phyloP scores from a whole-genome alignment of 2,113 vertebrate genomes.

The Electrona antarctica region DNA sequence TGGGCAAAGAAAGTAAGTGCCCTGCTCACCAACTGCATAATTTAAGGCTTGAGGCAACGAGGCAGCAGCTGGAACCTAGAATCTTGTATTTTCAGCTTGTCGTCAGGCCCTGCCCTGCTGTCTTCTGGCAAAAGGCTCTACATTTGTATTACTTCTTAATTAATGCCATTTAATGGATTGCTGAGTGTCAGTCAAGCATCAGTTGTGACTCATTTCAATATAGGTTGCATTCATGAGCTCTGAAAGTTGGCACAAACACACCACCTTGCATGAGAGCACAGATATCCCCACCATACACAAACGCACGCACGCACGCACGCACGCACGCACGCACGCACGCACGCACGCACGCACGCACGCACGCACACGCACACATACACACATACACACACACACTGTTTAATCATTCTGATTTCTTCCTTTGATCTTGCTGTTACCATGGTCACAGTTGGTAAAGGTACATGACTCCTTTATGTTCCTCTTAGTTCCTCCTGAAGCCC shows the following conservation, averaged over 20 bases:
- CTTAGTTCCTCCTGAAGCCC: slow-evolving; percentile 27
- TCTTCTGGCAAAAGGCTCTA: background rate
- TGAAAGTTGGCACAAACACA: slow-evolving; percentile 23
- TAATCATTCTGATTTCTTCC: slow-evolving; percentile 63
- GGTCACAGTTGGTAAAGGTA: slow-evolving; percentile 73
- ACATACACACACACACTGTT: slow-evolving; percentile 29
- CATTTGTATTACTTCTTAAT: slow-evolving; percentile 18
- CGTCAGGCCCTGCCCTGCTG: slow-evolving; percentile 6
- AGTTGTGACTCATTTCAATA: background rate
- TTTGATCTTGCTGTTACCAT: slow-evolving; percentile 74
- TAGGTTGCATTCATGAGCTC: slow-evolving; percentile 17
- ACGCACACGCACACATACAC: slow-evolving; percentile 12
- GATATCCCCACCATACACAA: too few species aligned
- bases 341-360: slow-evolving; percentile 1
- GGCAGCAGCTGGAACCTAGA: slow-evolving; percentile 37
- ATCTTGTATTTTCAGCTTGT: slow-evolving; percentile 35
- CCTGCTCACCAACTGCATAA: slow-evolving; percentile 66
- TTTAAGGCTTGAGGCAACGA: slow-evolving; percentile 60
- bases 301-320: background rate
- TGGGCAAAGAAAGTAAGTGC: slow-evolving; percentile 52
- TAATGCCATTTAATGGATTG: slow-evolving; percentile 3
- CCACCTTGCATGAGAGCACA: background rate
- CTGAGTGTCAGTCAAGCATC: slow-evolving; percentile 1
- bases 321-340: slow-evolving; percentile 33
- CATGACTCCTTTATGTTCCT: slow-evolving; percentile 56